Conservation (phyloP, 1,140 invertebrate species). For the Venturia canescens region DNA sequence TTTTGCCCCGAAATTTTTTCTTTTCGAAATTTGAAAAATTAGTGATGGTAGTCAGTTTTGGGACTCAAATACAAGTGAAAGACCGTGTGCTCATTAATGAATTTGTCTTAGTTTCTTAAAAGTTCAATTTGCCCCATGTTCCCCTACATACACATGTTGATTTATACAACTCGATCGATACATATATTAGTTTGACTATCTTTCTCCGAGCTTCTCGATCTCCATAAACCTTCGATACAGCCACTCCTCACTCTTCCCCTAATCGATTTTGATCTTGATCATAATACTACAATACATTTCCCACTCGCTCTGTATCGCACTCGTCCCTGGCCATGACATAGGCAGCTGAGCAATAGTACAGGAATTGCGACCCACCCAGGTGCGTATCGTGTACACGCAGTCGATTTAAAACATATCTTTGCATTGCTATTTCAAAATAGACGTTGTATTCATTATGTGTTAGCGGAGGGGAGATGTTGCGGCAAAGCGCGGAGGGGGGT, state of each 20-base stretch:
- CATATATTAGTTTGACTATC: not conserved
- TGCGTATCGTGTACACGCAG: constrained; percentile 42
- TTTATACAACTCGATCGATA: not conserved
- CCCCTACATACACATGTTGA: not conserved
- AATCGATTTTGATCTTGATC: constrained; percentile 13
- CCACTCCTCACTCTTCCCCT: not conserved
- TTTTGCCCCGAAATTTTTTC: too few species aligned
- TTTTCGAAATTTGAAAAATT: too few species aligned
- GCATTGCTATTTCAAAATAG: not conserved
- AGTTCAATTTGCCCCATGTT: too few species aligned
- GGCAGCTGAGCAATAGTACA: constrained; percentile 54
- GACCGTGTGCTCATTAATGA: too few species aligned
- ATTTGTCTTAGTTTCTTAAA: too few species aligned
- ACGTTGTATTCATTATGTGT: too few species aligned
- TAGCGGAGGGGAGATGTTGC: too few species aligned
- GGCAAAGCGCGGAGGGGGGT: too few species aligned
- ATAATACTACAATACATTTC: not conserved
- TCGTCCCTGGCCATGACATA: constrained; percentile 32
- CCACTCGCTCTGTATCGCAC: not conserved
- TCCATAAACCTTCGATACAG: not conserved
- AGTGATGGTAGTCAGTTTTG: too few species aligned
- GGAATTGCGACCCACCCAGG: constrained; percentile 56
- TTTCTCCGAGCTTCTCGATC: not conserved
- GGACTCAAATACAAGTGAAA: too few species aligned
- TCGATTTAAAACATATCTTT: not conserved